These are phyloP conservation scores for Pogonocherus hispidulus DNA, from an alignment of 2,888 invertebrate genomes.

Conservation along the genomic window DNA sequence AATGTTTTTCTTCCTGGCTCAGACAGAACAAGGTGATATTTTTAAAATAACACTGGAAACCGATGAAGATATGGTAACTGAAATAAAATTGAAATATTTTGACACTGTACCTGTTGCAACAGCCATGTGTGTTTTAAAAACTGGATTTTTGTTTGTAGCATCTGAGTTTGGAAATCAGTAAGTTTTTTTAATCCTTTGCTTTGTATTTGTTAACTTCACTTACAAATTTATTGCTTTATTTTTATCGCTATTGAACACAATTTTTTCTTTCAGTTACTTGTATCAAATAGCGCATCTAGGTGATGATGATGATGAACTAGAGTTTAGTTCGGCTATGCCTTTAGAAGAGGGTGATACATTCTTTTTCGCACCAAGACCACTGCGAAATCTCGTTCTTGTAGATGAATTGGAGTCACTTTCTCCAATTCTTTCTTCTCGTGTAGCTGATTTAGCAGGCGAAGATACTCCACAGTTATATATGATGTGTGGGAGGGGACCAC, in stretches of 20 bases:
- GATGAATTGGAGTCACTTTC: slow-evolving; percentile 97
- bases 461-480: slow-evolving; percentile 99
- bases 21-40: slow-evolving; percentile 98
- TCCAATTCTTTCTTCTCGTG: slow-evolving; percentile 86
- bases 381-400: slow-evolving; percentile 95
- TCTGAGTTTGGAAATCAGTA: slow-evolving; percentile 99
- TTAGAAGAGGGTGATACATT: slow-evolving; percentile 99
- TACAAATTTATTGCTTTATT: too few species aligned
- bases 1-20: slow-evolving; percentile 99
- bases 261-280: slow-evolving; percentile 78
- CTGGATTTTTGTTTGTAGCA: slow-evolving; percentile 98
- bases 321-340: slow-evolving; percentile 98
- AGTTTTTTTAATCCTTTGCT: slow-evolving; percentile 76
- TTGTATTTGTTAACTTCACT: too few species aligned
- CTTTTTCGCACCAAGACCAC: slow-evolving; percentile 95
- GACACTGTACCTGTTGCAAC: slow-evolving; percentile 98
- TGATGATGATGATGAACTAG: slow-evolving; percentile 98
- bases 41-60: slow-evolving; percentile 98
- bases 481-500: slow-evolving; percentile 94
- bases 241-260: too few species aligned
- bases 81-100: slow-evolving; percentile 99
- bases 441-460: slow-evolving; percentile 96
- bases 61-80: slow-evolving; percentile 98
- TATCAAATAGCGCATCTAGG: slow-evolving; percentile 99
- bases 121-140: slow-evolving; percentile 97